A percentile compares a stretch with the other conserved stretches of the same genome.
phyloP scores from a whole-genome alignment of 2,888 invertebrate genomes.

The Noctua janthe region DNA sequence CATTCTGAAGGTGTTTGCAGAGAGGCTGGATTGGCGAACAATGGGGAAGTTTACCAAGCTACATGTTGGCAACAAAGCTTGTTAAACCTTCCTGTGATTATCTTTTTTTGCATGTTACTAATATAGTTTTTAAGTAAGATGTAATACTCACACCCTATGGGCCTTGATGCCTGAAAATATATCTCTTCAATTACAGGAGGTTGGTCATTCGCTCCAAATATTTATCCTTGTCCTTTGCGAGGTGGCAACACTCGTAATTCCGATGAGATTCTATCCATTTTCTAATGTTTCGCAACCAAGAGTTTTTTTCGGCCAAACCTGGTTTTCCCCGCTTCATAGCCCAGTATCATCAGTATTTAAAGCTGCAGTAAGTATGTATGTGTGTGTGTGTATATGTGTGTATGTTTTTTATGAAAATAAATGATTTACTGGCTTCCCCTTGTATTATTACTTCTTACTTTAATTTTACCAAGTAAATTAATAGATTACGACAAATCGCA shows the following conservation, averaged over 20 bases:
- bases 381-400: too few relatives aligned
- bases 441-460: too few relatives aligned
- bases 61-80: too few relatives aligned
- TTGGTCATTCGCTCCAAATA: not conserved
- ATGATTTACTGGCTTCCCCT: not conserved
- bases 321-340: not conserved
- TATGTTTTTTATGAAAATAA: not conserved
- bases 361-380: not conserved
- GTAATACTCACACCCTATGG: too few relatives aligned
- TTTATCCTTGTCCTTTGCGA: not conserved
- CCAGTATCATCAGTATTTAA: not conserved
- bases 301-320: not conserved
- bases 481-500: not conserved
- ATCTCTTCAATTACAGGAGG: not conserved
- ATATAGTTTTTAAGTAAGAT: too few relatives aligned
- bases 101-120: too few relatives aligned
- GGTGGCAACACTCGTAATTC: not conserved
- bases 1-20: too few relatives aligned
- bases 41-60: too few relatives aligned
- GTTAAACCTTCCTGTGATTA: too few relatives aligned
- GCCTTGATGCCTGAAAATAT: too few relatives aligned
- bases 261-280: not conserved
- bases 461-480: not conserved
- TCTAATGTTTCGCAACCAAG: not conserved
- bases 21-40: too few relatives aligned